Conservation (phyloP, 2,888 invertebrate genomes). For the Acronicta aceris region DNA sequence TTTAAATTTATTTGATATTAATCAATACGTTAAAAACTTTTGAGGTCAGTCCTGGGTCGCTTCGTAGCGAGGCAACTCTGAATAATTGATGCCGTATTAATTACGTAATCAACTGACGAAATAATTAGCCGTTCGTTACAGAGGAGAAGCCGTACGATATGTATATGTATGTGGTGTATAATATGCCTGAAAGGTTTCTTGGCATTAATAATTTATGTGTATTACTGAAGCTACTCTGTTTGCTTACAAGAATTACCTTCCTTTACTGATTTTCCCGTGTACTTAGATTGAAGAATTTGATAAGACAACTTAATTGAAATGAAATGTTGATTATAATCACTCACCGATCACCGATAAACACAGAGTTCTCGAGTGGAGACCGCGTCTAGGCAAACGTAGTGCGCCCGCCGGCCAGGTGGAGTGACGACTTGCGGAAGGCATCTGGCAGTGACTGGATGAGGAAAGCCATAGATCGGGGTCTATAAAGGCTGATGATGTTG, state of each 20-base stretch:
- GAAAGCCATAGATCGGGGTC: no score
- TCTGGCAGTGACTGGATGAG: no score
- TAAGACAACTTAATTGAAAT: constrained; percentile 15
- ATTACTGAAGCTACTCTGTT: not conserved
- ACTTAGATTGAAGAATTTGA: no score
- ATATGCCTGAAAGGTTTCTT: constrained; percentile 8
- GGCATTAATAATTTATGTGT: constrained; percentile 13
- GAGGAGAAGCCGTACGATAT: constrained; percentile 27
- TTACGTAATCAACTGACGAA: constrained; percentile 46
- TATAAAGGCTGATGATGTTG: no score
- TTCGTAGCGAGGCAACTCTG: constrained; percentile 1
- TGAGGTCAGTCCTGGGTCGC: constrained; percentile 22
- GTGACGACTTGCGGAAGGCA: no score
- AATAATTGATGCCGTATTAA: constrained; percentile 49
- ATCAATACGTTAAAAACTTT: constrained; percentile 13
- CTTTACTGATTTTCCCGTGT: no score
- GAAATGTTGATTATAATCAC: no score
- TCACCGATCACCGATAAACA: no score
- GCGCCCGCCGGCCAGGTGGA: no score
- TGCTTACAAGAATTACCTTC: not conserved
- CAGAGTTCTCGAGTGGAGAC: no score
- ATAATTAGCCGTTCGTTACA: constrained; percentile 45
- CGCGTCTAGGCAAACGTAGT: no score
- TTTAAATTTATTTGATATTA: not conserved
- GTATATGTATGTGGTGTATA: not conserved